These are phyloP conservation scores for Idaea biselata DNA, from an alignment of 2,888 invertebrate genomes.

Conservation along the genomic window DNA sequence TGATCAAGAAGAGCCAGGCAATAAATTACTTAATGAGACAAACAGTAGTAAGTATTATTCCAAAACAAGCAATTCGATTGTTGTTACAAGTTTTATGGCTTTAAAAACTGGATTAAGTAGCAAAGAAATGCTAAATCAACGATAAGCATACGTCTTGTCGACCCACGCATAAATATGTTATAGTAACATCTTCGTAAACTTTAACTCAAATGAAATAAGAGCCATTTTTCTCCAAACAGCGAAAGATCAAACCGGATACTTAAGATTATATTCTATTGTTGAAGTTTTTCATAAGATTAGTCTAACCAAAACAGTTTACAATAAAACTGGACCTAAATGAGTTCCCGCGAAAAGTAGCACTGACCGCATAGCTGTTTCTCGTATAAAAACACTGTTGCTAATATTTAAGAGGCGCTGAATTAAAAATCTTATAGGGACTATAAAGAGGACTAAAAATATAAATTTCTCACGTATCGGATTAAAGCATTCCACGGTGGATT, in stretches of 20 bases:
- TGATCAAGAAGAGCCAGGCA: conserved; percentile 6
- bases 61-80: conserved; percentile 59
- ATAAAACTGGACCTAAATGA: not conserved
- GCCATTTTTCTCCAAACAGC: conserved; percentile 28
- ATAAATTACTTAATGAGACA: conserved; percentile 24
- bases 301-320: not conserved
- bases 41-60: conserved; percentile 42
- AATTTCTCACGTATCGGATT: conserved; percentile 42
- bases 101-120: conserved; percentile 77
- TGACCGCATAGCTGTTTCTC: not conserved
- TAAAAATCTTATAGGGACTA: conserved; percentile 16
- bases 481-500: conserved; percentile 51
- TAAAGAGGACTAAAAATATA: conserved; percentile 24
- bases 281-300: conserved; percentile 4
- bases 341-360: not conserved
- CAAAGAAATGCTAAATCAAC: conserved; percentile 74
- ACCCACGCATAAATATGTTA: conserved; percentile 54
- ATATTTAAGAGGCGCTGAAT: not conserved
- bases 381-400: conserved; percentile 4
- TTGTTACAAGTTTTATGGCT: conserved; percentile 74
- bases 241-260: not conserved
- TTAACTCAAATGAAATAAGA: conserved; percentile 37
- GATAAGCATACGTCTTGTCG: conserved; percentile 75
- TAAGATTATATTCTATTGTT: not conserved
- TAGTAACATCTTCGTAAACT: conserved; percentile 28